phyloP scores from a whole-genome alignment of 92 coral and sea anemone species.

The Diadumene lineata region DNA sequence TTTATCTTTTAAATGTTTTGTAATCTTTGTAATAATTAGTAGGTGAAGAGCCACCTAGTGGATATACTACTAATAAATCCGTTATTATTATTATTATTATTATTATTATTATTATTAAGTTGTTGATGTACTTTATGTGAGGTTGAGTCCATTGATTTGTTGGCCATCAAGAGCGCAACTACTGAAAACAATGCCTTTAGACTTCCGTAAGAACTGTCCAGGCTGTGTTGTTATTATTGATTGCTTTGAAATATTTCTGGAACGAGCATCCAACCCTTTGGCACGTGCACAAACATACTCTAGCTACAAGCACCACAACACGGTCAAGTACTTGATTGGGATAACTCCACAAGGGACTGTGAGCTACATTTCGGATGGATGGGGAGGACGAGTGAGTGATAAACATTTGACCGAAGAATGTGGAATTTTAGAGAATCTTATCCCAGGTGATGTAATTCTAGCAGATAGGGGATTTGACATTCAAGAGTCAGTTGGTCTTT shows the following conservation, averaged over 20 bases:
- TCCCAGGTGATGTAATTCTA: slow-evolving; percentile 63
- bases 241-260: slow-evolving; percentile 62
- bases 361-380: slow-evolving; percentile 43
- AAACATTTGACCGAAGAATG: slow-evolving; percentile 53
- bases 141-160: slow-evolving; percentile 41
- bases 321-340: slow-evolving; percentile 51
- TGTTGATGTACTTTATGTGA: slow-evolving; percentile 51
- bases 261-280: slow-evolving; percentile 53
- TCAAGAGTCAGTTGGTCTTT: slow-evolving; percentile 59
- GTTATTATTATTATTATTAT: no score
- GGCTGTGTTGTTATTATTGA: slow-evolving; percentile 58
- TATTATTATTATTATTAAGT: no score
- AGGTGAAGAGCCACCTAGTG: no score
- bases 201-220: slow-evolving; percentile 49
- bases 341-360: slow-evolving; percentile 50
- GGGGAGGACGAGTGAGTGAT: slow-evolving; percentile 58
- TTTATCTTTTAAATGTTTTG: no score
- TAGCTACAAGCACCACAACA: slow-evolving; percentile 50
- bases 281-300: slow-evolving; percentile 61
- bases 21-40: no score
- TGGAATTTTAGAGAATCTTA: slow-evolving; percentile 49
- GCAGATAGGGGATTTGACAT: slow-evolving; percentile 66
- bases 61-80: no score
- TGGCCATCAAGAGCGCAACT: slow-evolving; percentile 56
- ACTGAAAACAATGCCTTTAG: slow-evolving; percentile 55